phyloP scores from a whole-genome alignment of 1,140 invertebrate genomes.

The Leptopilina clavipes region DNA sequence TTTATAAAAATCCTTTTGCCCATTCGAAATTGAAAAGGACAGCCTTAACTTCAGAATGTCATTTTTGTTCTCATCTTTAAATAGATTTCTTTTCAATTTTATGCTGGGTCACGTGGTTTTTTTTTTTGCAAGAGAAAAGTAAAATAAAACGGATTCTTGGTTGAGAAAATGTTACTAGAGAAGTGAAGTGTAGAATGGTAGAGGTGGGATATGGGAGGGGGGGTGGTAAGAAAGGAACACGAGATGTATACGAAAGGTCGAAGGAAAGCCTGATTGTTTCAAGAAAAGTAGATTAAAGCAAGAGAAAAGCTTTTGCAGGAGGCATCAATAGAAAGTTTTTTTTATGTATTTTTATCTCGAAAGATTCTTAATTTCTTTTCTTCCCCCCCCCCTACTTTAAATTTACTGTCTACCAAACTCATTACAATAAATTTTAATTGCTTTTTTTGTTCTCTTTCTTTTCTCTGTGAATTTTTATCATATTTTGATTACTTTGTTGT shows the following conservation, averaged over 20 bases:
- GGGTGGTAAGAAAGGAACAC: neutral
- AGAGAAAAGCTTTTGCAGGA: conserved; percentile 20
- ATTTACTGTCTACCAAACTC: neutral
- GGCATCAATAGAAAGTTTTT: conserved; percentile 35
- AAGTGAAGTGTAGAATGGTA: neutral
- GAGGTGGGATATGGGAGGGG: neutral
- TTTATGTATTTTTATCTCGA: conserved; percentile 4
- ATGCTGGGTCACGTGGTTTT: conserved; percentile 26
- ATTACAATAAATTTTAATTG: conserved; percentile 17
- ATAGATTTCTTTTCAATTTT: conserved; percentile 4
- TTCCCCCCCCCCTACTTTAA: neutral
- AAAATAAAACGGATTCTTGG: conserved; percentile 16
- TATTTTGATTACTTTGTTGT: too few relatives aligned
- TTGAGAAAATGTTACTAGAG: conserved; percentile 8
- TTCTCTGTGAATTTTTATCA: neutral
- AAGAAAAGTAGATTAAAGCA: conserved; percentile 34
- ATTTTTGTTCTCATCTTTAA: conserved; percentile 16
- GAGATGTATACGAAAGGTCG: conserved; percentile 8
- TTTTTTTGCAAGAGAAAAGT: neutral
- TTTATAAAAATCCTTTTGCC: conserved; percentile 20
- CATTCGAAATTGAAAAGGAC: neutral
- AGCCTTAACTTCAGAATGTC: neutral
- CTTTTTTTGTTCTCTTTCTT: conserved; percentile 16
- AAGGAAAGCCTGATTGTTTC: conserved; percentile 30
- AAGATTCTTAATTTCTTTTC: neutral